Evolutionary conservation across 2,113 vertebrate genomes (phyloP).

Genomic region (Brachirus orientalis): DNA sequence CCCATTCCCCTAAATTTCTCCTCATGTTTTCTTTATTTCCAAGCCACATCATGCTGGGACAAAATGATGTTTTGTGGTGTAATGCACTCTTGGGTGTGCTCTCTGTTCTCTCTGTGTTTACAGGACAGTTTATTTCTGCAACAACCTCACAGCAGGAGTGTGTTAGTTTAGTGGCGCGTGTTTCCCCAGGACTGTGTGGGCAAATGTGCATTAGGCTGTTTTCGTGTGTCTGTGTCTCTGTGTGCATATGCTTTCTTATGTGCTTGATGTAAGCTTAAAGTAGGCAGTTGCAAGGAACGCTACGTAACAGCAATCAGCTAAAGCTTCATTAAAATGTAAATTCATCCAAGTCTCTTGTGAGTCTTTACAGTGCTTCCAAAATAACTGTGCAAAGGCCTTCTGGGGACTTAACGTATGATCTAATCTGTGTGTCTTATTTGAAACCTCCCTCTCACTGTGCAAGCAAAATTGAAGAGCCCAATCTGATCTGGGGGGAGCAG

Average conservation of each 20-base stretch:
- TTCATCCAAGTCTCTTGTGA: constrained; percentile 62
- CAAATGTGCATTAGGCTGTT: constrained; percentile 19
- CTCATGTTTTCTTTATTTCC: background rate
- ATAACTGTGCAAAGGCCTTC: constrained; percentile 54
- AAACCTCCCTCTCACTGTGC: constrained; percentile 39
- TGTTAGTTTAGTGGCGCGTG: constrained; percentile 44
- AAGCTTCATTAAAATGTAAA: constrained; percentile 78
- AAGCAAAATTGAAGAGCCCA: constrained; percentile 52
- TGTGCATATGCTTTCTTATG: constrained; percentile 23
- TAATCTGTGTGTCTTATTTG: constrained; percentile 63
- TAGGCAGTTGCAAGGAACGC: constrained; percentile 40
- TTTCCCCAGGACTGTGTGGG: constrained; percentile 17
- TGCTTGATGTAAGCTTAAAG: constrained; percentile 31
- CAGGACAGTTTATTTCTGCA: constrained; percentile 61
- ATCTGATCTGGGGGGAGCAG: constrained; percentile 65
- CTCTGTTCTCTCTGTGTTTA: constrained; percentile 49
- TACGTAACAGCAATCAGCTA: constrained; percentile 67
- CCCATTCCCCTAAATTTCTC: constrained; percentile 12
- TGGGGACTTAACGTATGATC: constrained; percentile 65
- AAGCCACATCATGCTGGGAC: constrained; percentile 10
- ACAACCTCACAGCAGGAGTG: constrained; percentile 53
- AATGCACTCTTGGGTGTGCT: constrained; percentile 27
- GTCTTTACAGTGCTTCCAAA: constrained; percentile 70
- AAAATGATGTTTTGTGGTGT: constrained; percentile 39
- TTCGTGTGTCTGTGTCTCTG: background rate